A percentile compares a stretch with the other conserved stretches of the same genome.
These are phyloP conservation scores for Typhlichthys eigenmanni DNA, from an alignment of 2,797 vertebrate genomes.

Conservation along the genomic window DNA sequence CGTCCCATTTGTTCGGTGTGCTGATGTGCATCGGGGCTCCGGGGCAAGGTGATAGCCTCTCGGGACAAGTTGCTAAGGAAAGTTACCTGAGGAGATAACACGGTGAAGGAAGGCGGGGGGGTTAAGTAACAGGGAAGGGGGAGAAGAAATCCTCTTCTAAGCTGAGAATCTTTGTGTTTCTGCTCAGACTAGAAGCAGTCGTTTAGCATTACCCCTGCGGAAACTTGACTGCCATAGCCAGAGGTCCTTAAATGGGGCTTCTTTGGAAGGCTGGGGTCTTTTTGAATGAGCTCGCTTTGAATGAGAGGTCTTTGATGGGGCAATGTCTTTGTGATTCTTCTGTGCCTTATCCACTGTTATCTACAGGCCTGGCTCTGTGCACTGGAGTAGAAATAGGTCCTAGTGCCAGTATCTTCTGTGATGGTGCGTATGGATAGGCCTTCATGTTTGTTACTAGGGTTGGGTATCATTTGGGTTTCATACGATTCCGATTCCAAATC, in stretches of 20 bases:
- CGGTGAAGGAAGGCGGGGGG: constrained; percentile 20
- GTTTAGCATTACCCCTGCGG: constrained; percentile 62
- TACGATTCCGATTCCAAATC: not conserved
- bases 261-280: constrained; percentile 50
- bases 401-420: constrained; percentile 18
- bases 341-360: constrained; percentile 42
- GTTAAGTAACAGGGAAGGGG: constrained; percentile 1
- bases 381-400: constrained; percentile 19
- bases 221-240: constrained; percentile 59
- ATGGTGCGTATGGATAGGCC: constrained; percentile 29
- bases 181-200: constrained; percentile 60
- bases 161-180: constrained; percentile 60
- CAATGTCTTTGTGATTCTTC: constrained; percentile 49
- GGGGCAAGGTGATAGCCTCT: constrained; percentile 77
- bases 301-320: constrained; percentile 55
- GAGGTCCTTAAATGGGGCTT: constrained; percentile 58
- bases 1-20: constrained; percentile 81
- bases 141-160: constrained; percentile 35
- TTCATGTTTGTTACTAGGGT: constrained; percentile 17
- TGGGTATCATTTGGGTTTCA: not conserved
- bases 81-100: constrained; percentile 76
- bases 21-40: constrained; percentile 80
- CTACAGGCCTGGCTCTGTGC: constrained; percentile 25
- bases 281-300: constrained; percentile 54
- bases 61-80: constrained; percentile 71